A percentile compares a stretch with the other conserved stretches of the same genome.
Conservation (phyloP, 64 coral and sea anemone genomes). For the Anthopleura sola region DNA sequence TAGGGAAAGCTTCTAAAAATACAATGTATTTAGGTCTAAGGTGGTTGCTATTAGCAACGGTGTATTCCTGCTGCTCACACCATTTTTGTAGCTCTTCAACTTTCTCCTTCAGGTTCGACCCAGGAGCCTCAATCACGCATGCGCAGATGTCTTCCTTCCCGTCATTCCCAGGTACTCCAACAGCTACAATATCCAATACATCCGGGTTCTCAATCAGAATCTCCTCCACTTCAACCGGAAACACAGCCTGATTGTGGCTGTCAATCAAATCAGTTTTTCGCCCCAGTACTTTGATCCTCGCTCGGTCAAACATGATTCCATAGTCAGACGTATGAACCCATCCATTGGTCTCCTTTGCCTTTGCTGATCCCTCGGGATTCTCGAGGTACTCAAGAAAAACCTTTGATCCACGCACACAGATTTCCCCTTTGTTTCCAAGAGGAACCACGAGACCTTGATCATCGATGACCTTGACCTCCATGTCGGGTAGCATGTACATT, state of each 20-base stretch:
- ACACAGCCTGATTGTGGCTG: neutral
- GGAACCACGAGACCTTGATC: slow-evolving; percentile 9
- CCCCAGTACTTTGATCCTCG: slow-evolving; percentile 14
- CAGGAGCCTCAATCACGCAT: slow-evolving; percentile 22
- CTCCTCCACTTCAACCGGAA: slow-evolving; percentile 17
- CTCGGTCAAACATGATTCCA: slow-evolving; percentile 23
- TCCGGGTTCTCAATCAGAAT: slow-evolving; percentile 7
- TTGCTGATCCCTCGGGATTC: slow-evolving; percentile 3
- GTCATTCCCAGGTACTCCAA: slow-evolving; percentile 12
- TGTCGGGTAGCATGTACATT: slow-evolving; percentile 10
- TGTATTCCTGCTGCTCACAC: neutral
- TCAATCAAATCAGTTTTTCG: slow-evolving; percentile 20
- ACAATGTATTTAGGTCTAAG: neutral
- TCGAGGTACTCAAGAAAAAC: slow-evolving; percentile 19
- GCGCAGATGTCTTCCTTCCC: slow-evolving; percentile 20
- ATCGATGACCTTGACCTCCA: slow-evolving; percentile 32
- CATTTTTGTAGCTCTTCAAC: neutral
- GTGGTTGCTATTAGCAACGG: neutral
- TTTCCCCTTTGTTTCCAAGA: slow-evolving; percentile 5
- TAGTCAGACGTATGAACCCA: slow-evolving; percentile 22
- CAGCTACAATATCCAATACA: slow-evolving; percentile 1
- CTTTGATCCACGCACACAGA: slow-evolving; percentile 16
- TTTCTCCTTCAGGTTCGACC: slow-evolving; percentile 5
- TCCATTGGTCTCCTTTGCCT: neutral
- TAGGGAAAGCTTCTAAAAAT: neutral